A percentile compares a stretch with the other conserved stretches of the same genome.
phyloP scores from a whole-genome alignment of 2,888 invertebrate species.

The Parascotia fuliginaria region DNA sequence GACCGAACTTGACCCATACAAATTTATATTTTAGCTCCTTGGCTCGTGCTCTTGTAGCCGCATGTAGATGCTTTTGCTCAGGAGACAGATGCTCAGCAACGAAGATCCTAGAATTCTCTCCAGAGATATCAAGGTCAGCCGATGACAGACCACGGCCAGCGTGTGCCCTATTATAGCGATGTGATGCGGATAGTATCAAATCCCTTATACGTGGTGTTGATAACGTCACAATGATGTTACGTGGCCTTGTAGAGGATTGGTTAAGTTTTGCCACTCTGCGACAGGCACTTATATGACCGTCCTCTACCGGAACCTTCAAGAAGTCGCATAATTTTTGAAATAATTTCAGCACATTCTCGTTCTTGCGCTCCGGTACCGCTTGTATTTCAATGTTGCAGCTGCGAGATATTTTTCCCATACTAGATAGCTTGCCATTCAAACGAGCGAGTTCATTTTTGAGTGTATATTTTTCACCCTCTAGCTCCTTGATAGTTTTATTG shows the following conservation, averaged over 20 bases:
- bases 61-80: slow-evolving; percentile 6
- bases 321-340: slow-evolving; percentile 17
- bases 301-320: slow-evolving; percentile 4
- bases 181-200: neutral
- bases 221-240: neutral
- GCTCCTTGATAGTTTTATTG: neutral
- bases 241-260: neutral
- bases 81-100: slow-evolving; percentile 11
- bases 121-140: slow-evolving; percentile 10
- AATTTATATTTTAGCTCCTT: slow-evolving; percentile 1
- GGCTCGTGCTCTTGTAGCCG: neutral
- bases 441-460: slow-evolving; percentile 2
- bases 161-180: neutral
- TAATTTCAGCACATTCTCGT: slow-evolving; percentile 12
- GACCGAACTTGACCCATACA: slow-evolving; percentile 8
- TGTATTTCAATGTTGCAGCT: neutral
- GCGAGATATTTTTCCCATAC: slow-evolving; percentile 14
- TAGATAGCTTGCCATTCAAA: slow-evolving; percentile 8
- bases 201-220: neutral
- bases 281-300: slow-evolving; percentile 9
- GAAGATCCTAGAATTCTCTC: neutral
- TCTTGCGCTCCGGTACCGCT: slow-evolving; percentile 3
- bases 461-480: neutral
- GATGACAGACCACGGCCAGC: neutral
- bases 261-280: slow-evolving; percentile 4